Evolutionary conservation across 2,113 vertebrate species (phyloP).

Genomic region (Paralichthys olivaceus): DNA sequence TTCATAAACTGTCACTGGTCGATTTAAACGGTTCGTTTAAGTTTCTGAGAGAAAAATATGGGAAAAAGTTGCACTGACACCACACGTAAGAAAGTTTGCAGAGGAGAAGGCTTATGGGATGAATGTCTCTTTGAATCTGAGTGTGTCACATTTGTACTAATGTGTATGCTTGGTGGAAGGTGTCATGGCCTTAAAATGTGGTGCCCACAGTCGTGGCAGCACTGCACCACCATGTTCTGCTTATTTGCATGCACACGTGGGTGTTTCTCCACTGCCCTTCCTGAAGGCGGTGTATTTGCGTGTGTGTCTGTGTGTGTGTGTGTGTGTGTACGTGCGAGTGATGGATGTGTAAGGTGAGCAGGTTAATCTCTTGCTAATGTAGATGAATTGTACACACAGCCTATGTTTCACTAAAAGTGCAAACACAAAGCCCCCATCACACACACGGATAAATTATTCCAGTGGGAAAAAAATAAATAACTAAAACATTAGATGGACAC

Average conservation of each 20-base stretch:
- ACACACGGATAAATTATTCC: conserved; percentile 37
- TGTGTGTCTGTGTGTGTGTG: conserved; percentile 13
- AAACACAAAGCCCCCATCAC: conserved; percentile 11
- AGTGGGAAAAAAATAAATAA: conserved; percentile 22
- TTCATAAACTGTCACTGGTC: too few relatives aligned
- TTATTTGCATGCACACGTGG: conserved; percentile 26
- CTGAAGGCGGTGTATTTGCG: conserved; percentile 16
- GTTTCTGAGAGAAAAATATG: not conserved
- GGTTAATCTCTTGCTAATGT: conserved; percentile 80
- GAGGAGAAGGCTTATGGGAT: not conserved
- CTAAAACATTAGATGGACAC: conserved; percentile 23
- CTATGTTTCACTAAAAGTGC: conserved; percentile 61
- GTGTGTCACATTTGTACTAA: not conserved
- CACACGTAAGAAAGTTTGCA: not conserved
- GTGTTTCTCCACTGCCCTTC: conserved; percentile 60
- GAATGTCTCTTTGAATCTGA: not conserved
- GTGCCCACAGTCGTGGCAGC: conserved; percentile 7
- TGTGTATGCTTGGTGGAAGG: not conserved
- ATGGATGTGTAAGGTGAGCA: conserved; percentile 76
- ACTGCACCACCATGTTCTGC: conserved; percentile 38
- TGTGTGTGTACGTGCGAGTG: conserved; percentile 32
- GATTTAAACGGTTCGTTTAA: too few relatives aligned
- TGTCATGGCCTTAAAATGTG: conserved; percentile 7
- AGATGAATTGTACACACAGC: conserved; percentile 72
- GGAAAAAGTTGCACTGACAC: not conserved